Evolutionary conservation across 2,888 invertebrate genomes (phyloP).

Genomic region (Drosophila villosipedis): DNA sequence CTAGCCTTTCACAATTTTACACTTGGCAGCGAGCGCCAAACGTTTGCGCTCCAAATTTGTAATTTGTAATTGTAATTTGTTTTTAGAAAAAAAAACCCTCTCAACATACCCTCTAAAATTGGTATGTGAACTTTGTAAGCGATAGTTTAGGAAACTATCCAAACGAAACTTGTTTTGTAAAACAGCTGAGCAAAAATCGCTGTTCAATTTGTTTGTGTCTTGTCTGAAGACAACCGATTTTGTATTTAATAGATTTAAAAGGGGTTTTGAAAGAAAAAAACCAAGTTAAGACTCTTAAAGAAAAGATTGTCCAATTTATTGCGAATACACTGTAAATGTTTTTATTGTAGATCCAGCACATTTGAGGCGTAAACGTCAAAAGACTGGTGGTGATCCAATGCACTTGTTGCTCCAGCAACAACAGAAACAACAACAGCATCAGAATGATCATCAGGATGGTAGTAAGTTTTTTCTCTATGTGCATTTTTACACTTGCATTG

Average conservation of each 20-base stretch:
- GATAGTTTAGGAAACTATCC: constrained; percentile 26
- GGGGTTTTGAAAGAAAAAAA: constrained; percentile 25
- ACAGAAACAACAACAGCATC: constrained; percentile 72
- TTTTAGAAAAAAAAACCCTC: constrained; percentile 26
- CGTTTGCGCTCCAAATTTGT: constrained; percentile 8
- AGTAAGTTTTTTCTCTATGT: constrained; percentile 80
- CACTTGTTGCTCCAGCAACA: constrained; percentile 85
- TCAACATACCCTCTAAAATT: not conserved
- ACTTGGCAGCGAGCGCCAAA: constrained; percentile 36
- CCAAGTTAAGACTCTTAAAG: constrained; percentile 33
- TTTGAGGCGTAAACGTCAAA: constrained; percentile 86
- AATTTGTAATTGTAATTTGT: constrained; percentile 58
- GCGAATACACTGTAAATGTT: constrained; percentile 30
- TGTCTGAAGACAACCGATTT: constrained; percentile 33
- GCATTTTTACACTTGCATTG: constrained; percentile 23
- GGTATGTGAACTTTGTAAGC: constrained; percentile 39
- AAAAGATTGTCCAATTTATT: constrained; percentile 40
- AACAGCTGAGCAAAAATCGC: constrained; percentile 21
- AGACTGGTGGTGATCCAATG: constrained; percentile 84
- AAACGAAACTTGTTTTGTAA: constrained; percentile 38
- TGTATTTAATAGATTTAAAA: constrained; percentile 62
- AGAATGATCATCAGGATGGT: constrained; percentile 82
- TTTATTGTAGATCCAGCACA: constrained; percentile 87
- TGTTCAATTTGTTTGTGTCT: constrained; percentile 29
- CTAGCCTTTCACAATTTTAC: constrained; percentile 28